Conservation (phyloP, 2,888 invertebrate genomes). For the Vanessa cardui region DNA sequence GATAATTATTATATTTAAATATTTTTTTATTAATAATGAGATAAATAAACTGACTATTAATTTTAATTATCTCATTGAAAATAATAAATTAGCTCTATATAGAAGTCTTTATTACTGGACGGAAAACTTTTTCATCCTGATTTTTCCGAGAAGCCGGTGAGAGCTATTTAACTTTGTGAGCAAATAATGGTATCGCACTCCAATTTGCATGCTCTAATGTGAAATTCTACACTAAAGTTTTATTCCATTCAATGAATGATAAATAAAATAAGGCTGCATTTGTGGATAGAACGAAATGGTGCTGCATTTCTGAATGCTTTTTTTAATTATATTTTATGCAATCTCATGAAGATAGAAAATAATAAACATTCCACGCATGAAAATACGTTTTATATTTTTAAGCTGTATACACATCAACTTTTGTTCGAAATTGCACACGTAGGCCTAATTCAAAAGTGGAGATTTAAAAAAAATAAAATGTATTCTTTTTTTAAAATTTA, state of each 20-base stretch:
- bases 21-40: too few species aligned
- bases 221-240: slow-evolving; percentile 59
- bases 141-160: slow-evolving; percentile 58
- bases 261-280: slow-evolving; percentile 33
- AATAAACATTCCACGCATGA: background rate
- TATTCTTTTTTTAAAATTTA: slow-evolving; percentile 2
- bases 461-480: too few species aligned
- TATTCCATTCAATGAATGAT: slow-evolving; percentile 49
- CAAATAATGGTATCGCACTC: slow-evolving; percentile 63
- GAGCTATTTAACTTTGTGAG: slow-evolving; percentile 71
- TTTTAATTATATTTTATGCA: slow-evolving; percentile 18
- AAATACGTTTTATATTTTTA: background rate
- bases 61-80: too few species aligned
- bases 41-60: too few species aligned
- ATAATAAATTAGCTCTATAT: background rate
- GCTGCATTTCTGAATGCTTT: slow-evolving; percentile 21
- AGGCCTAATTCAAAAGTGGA: too few species aligned
- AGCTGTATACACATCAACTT: too few species aligned
- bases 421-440: too few species aligned
- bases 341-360: slow-evolving; percentile 6
- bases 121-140: slow-evolving; percentile 46
- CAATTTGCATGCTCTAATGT: slow-evolving; percentile 63
- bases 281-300: slow-evolving; percentile 29
- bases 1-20: too few species aligned
- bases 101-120: background rate